Conservation (phyloP, 2,113 vertebrate genomes). For the Syngnathus typhle region DNA sequence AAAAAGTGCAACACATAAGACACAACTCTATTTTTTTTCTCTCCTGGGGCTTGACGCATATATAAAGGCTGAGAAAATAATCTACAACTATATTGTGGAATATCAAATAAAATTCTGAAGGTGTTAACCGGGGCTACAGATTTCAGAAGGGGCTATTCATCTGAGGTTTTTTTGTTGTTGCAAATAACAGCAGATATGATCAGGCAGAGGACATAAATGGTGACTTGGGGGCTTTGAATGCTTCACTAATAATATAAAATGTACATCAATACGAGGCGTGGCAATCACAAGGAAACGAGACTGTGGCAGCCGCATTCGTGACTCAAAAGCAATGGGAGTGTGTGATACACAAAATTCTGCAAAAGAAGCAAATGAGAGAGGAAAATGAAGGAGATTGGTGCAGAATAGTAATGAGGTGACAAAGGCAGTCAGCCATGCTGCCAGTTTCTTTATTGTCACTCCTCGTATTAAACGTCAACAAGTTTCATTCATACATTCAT, state of each 20-base stretch:
- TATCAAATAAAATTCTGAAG: too few species aligned
- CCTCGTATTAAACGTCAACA: constrained; percentile 11
- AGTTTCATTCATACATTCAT: background rate
- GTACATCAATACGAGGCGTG: background rate
- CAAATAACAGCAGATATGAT: background rate
- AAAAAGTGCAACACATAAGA: too few species aligned
- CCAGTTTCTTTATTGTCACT: background rate
- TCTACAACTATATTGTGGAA: too few species aligned
- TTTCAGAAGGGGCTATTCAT: too few species aligned
- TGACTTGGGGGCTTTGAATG: background rate
- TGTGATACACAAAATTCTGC: background rate
- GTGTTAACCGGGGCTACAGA: too few species aligned
- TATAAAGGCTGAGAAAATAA: too few species aligned
- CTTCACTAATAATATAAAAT: background rate
- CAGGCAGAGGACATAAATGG: background rate
- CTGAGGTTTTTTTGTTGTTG: too few species aligned
- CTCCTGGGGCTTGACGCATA: too few species aligned
- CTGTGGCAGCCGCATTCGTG: background rate
- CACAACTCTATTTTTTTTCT: too few species aligned
- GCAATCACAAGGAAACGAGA: background rate
- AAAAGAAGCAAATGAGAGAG: too few species aligned
- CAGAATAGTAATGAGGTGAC: background rate
- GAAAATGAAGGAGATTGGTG: background rate
- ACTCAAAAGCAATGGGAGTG: too few species aligned
- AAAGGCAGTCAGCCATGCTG: too few species aligned